Conservation (phyloP, 2,113 vertebrate species). For the Alethe castanea region DNA sequence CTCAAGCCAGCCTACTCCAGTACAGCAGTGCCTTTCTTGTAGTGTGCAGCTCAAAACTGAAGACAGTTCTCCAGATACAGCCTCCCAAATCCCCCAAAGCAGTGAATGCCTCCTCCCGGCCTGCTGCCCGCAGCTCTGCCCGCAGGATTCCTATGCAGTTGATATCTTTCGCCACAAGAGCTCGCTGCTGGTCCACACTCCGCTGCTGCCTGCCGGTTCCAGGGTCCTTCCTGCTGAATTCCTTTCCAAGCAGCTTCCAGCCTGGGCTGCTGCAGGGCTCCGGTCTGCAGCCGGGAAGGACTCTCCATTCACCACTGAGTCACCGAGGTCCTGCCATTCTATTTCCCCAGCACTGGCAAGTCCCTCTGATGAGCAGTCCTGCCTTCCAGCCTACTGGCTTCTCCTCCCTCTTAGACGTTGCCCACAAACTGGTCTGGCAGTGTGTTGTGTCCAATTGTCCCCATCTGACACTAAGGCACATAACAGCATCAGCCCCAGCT, state of each 20-base stretch:
- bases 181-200: neutral
- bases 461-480: neutral
- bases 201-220: neutral
- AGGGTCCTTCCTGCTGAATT: rapidly evolving
- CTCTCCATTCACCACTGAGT: neutral
- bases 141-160: neutral
- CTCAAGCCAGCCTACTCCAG: neutral
- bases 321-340: rapidly evolving
- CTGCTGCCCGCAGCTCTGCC: neutral
- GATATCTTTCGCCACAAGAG: neutral
- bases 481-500: neutral
- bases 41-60: neutral
- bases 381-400: neutral
- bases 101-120: neutral
- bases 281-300: rapidly evolving
- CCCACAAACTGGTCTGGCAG: neutral
- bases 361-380: neutral
- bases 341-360: neutral
- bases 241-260: neutral
- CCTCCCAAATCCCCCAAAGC: neutral
- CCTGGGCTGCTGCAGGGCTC: neutral
- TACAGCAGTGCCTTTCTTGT: neutral
- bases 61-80: rapidly evolving
- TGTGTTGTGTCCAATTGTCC: rapidly evolving
- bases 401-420: neutral